These are phyloP conservation scores for Zhuqinia jingwanae DNA, from an alignment of 2,888 invertebrate genomes.

Conservation along the genomic window DNA sequence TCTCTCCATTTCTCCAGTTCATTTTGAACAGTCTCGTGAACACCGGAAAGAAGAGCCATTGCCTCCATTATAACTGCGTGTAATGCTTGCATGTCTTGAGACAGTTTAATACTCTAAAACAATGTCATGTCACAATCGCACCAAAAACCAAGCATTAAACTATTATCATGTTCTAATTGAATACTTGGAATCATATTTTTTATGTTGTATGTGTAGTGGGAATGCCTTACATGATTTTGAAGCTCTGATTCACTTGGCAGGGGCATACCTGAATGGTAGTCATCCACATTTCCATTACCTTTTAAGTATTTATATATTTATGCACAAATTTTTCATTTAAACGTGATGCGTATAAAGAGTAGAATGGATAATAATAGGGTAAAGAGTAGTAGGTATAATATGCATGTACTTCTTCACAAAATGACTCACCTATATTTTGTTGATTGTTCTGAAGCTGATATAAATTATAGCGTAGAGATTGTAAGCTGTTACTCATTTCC, in stretches of 20 bases:
- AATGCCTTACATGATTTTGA: background rate
- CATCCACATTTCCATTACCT: background rate
- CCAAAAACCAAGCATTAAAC: too few relatives aligned
- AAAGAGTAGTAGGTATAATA: too few relatives aligned
- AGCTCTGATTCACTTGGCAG: background rate
- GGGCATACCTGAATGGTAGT: background rate
- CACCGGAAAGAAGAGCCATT: background rate
- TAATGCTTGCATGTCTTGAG: background rate
- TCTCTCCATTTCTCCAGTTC: conserved; percentile 39
- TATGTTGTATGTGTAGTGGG: too few relatives aligned
- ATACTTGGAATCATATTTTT: too few relatives aligned
- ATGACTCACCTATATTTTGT: background rate
- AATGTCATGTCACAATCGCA: too few relatives aligned
- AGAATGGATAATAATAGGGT: too few relatives aligned
- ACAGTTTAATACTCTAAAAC: too few relatives aligned
- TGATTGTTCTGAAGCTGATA: background rate
- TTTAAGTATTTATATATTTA: too few relatives aligned
- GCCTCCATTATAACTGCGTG: background rate
- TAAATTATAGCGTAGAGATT: background rate
- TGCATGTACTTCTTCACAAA: too few relatives aligned
- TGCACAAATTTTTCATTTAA: too few relatives aligned
- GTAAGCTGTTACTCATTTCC: background rate
- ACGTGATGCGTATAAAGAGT: too few relatives aligned
- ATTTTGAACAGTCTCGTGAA: background rate
- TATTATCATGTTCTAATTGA: too few relatives aligned